Evolutionary conservation across 2,113 vertebrate species (phyloP).

Genomic region (Casuarius casuarius): DNA sequence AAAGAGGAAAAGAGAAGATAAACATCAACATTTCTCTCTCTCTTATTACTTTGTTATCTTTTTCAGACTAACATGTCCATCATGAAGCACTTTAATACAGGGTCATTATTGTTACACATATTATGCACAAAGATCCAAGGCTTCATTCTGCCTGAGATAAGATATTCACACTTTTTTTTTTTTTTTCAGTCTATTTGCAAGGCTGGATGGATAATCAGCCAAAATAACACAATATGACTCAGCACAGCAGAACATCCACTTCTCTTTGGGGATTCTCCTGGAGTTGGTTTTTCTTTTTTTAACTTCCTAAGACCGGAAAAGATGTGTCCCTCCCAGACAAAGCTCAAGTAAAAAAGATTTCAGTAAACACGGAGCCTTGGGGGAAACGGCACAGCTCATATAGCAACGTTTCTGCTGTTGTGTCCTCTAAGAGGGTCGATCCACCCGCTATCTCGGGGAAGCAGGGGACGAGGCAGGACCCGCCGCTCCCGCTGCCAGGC

Average conservation of each 20-base stretch:
- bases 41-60: slow-evolving; percentile 35
- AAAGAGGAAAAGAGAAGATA: slow-evolving; percentile 24
- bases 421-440: background rate
- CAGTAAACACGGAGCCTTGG: background rate
- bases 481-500: too few species aligned
- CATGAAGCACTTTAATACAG: slow-evolving; percentile 27
- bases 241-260: slow-evolving; percentile 26
- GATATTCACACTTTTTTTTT: background rate
- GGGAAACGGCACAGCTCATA: background rate
- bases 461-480: background rate
- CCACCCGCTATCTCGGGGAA: background rate
- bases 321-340: background rate
- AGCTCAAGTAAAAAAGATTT: background rate
- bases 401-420: accelerated
- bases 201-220: slow-evolving; percentile 44
- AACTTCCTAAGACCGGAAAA: background rate
- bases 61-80: slow-evolving; percentile 32
- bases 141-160: slow-evolving; percentile 55
- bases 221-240: slow-evolving; percentile 62
- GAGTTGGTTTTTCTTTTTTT: background rate
- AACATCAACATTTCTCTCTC: background rate
- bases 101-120: slow-evolving; percentile 24
- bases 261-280: background rate
- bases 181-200: background rate
- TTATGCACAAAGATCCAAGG: slow-evolving; percentile 34